phyloP scores from a whole-genome alignment of 2,113 vertebrate species.

The Hucho hucho region DNA sequence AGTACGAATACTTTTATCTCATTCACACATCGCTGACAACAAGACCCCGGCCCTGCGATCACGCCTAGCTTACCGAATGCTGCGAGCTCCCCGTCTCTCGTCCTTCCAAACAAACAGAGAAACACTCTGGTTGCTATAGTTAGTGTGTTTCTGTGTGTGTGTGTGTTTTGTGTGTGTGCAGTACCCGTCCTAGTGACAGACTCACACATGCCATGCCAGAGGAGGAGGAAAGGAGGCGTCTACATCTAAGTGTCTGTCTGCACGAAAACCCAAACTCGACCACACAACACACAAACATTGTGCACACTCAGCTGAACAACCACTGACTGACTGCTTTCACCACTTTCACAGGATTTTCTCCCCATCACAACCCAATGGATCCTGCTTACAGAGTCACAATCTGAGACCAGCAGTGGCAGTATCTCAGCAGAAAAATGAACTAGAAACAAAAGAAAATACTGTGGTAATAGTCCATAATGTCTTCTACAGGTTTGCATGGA shows the following conservation, averaged over 20 bases:
- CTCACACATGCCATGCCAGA: neutral
- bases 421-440: constrained; percentile 22
- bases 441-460: constrained; percentile 28
- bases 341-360: constrained; percentile 43
- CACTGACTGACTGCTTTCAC: constrained; percentile 49
- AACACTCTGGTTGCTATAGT: constrained; percentile 10
- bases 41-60: neutral
- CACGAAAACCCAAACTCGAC: constrained; percentile 51
- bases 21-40: constrained; percentile 15
- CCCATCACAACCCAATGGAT: constrained; percentile 37
- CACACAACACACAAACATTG: constrained; percentile 62
- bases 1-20: constrained; percentile 50
- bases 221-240: constrained; percentile 18
- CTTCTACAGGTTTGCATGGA: constrained; percentile 30
- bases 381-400: constrained; percentile 55
- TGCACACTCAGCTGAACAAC: constrained; percentile 63
- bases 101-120: constrained; percentile 1
- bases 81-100: neutral
- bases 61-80: neutral
- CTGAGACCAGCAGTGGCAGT: constrained; percentile 47
- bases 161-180: neutral
- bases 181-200: constrained; percentile 19
- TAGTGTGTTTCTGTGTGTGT: neutral
- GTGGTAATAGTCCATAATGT: constrained; percentile 46
- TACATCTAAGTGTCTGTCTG: constrained; percentile 28